phyloP scores from a whole-genome alignment of 2,113 vertebrate species.

The Gavia stellata region DNA sequence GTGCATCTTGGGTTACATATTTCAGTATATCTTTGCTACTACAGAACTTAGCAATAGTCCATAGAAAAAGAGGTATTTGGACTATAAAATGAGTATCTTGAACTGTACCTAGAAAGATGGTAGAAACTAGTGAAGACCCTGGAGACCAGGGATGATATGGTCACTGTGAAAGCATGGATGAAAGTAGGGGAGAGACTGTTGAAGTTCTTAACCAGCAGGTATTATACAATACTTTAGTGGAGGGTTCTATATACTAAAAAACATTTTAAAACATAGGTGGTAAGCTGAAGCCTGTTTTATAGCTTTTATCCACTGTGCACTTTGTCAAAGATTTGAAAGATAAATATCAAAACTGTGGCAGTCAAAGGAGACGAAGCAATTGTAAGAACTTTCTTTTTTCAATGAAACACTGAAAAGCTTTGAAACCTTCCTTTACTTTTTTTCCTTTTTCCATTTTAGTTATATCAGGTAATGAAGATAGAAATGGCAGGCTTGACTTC shows the following conservation, averaged over 20 bases:
- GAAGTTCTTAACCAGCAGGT: not conserved
- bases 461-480: not conserved
- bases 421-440: not conserved
- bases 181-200: not conserved
- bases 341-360: not conserved
- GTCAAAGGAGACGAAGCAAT: not conserved
- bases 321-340: not conserved
- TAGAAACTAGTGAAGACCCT: not conserved
- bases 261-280: not conserved
- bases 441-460: not conserved
- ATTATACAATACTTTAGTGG: not conserved
- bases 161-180: not conserved
- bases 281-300: not conserved
- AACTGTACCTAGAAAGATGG: not conserved
- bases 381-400: not conserved
- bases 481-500: not conserved
- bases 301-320: not conserved
- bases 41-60: not conserved
- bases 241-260: not conserved
- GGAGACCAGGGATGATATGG: not conserved
- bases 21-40: not conserved
- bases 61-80: not conserved
- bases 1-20: not conserved
- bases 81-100: not conserved
- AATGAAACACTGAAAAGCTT: not conserved